phyloP scores from a whole-genome alignment of 2,113 vertebrate species.

The Oncorhynchus gorbuscha region DNA sequence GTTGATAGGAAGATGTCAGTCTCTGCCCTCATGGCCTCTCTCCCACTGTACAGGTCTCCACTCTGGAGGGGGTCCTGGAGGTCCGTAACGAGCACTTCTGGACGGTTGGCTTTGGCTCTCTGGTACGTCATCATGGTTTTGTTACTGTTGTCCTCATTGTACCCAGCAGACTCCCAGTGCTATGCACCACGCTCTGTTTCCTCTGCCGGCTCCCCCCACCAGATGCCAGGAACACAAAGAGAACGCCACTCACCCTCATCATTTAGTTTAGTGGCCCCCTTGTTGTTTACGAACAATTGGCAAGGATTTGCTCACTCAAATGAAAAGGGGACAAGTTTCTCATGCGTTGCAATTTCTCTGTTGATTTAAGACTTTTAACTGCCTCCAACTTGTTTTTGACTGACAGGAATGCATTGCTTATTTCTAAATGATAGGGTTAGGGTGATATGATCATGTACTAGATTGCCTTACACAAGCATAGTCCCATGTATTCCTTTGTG shows the following conservation, averaged over 20 bases:
- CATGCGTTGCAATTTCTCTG: neutral
- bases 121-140: slow-evolving; percentile 78
- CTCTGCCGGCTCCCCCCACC: neutral
- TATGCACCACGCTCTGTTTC: slow-evolving; percentile 1
- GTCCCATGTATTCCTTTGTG: neutral
- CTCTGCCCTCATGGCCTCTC: neutral
- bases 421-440: too few species aligned
- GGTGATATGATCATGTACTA: too few species aligned
- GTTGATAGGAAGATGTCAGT: too few species aligned
- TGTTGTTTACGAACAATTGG: neutral
- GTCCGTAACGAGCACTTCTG: slow-evolving; percentile 98
- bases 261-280: neutral
- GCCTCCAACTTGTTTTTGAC: neutral
- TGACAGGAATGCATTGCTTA: neutral
- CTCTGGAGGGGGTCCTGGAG: slow-evolving; percentile 95
- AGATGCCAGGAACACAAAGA: slow-evolving; percentile 13
- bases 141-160: neutral
- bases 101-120: slow-evolving; percentile 92
- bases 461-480: too few species aligned
- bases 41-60: slow-evolving; percentile 81
- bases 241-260: neutral
- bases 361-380: neutral
- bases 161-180: neutral
- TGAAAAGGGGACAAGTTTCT: neutral
- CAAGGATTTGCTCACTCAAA: slow-evolving; percentile 35